phyloP scores from a whole-genome alignment of 2,113 vertebrate species.

The Chionodraco myersi region DNA sequence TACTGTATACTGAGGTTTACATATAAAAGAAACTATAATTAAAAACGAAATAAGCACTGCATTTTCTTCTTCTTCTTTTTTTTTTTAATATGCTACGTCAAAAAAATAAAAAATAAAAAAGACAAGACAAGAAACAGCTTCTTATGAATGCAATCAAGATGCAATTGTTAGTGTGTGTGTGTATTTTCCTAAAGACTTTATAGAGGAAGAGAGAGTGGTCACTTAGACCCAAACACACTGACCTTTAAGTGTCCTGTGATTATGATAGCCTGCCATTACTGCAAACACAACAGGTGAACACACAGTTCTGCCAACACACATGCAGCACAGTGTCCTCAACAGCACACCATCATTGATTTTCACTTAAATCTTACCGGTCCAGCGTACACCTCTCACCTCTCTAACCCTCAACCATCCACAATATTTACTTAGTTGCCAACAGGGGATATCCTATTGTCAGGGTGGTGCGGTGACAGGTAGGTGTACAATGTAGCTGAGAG shows the following conservation, averaged over 20 bases:
- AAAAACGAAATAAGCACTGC: not conserved
- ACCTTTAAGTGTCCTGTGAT: constrained; percentile 62
- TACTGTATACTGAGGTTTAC: not conserved
- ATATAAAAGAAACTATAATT: not conserved
- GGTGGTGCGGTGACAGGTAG: constrained; percentile 64
- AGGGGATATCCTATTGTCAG: constrained; percentile 77
- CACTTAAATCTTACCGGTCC: constrained; percentile 80
- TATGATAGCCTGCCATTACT: constrained; percentile 69
- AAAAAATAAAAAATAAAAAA: too few relatives aligned
- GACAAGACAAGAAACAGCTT: not conserved
- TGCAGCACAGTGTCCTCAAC: constrained; percentile 57
- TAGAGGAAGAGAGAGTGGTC: constrained; percentile 27
- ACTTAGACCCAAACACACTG: constrained; percentile 41
- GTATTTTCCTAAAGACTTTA: not conserved
- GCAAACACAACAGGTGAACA: constrained; percentile 58
- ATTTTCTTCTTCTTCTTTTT: too few relatives aligned
- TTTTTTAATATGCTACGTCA: too few relatives aligned
- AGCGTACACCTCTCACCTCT: constrained; percentile 75
- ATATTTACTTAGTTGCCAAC: constrained; percentile 80
- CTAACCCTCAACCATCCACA: constrained; percentile 72
- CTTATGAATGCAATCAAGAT: not conserved
- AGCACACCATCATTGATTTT: constrained; percentile 81
- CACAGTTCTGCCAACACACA: constrained; percentile 42
- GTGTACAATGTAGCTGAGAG: constrained; percentile 71
- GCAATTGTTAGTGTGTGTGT: not conserved